Evolutionary conservation across 2,888 invertebrate species (phyloP).

Genomic region (Dascillus cervinus): DNA sequence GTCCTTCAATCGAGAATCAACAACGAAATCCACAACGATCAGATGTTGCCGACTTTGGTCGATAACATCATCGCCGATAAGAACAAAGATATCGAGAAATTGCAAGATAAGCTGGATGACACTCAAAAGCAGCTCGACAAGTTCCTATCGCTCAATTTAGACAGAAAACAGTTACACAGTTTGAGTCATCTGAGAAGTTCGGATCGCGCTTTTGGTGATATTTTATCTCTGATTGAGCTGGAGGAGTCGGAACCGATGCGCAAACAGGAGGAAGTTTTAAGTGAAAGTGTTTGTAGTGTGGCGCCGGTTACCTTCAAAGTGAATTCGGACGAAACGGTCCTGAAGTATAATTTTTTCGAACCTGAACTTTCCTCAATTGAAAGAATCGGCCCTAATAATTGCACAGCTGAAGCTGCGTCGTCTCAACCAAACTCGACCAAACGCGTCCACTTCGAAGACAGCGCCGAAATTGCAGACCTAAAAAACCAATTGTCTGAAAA

Average conservation of each 20-base stretch:
- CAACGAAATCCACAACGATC: constrained; percentile 39
- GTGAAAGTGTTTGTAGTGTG: constrained; percentile 18
- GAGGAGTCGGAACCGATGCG: constrained; percentile 56
- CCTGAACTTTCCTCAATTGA: constrained; percentile 36
- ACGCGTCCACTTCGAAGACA: constrained; percentile 49
- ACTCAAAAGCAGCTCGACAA: constrained; percentile 47
- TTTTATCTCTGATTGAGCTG: constrained; percentile 64
- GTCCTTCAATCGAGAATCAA: constrained; percentile 43
- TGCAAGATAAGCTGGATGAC: constrained; percentile 50
- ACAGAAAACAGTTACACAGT: constrained; percentile 47
- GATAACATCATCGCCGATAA: constrained; percentile 60
- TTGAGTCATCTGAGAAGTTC: constrained; percentile 50
- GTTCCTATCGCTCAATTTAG: constrained; percentile 51
- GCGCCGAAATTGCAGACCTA: constrained; percentile 51
- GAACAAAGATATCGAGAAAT: constrained; percentile 58
- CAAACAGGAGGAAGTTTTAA: constrained; percentile 19
- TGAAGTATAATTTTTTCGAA: constrained; percentile 27
- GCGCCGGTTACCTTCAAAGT: constrained; percentile 35
- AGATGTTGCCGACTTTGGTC: constrained; percentile 48
- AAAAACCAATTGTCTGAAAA: constrained; percentile 53
- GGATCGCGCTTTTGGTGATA: constrained; percentile 63
- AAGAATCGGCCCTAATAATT: constrained; percentile 19
- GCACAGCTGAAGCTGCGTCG: constrained; percentile 14
- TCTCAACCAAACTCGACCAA: constrained; percentile 35
- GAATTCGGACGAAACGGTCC: constrained; percentile 45